Base-by-base conservation (phyloP, 2,797 vertebrate species). In the Sebastes hubbsi region DNA sequence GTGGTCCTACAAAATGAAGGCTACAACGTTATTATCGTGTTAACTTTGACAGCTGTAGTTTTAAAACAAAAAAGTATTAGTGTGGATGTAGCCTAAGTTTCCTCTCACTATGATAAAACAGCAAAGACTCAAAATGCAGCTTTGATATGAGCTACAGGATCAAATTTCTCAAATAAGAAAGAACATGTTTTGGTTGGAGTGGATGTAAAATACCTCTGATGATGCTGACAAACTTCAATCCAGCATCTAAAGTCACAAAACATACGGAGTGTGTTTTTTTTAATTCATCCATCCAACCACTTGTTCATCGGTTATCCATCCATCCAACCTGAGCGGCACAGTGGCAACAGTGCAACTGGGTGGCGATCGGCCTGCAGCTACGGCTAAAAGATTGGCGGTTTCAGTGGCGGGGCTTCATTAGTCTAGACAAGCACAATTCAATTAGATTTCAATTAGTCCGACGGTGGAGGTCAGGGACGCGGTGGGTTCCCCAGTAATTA, bases 391-490 rank as follows among this genome's bases (percentile, higher is more conserved):
- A 95, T 92, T 94, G 91, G 78, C 79, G 89, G 92, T 95, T 95
- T 95, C 92, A 92, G 91, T 94, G 87, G 91, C 56, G 84, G 91
- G 91, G 93, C 89, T 94, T 95, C 95, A 96, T 96, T 95, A 95
- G 95, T 95, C 94, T 94, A 96, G 95, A 96, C 95, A 94, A 95
- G 93, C 91, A 86, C 94, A 94, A 94, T 95, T 95, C 95, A 96
- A 96, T 96, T 96, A 96, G 93, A 94, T 96, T 96, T 95, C 95
- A 96, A 96, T 96, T 96, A 96, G 92, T 92, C 82, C 89, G 71
- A 90, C 78, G 89, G 92, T 91, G 92, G 94, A 95, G 95, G 96
- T 96, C 95, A 95, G 91, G 90, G 92, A 91, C 82, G 93, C 88
- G 20, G 82, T 86, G 88, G 94, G 93, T 93, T 95, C 91, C 91